Conservation (phyloP, 2,888 invertebrate species). For the Trissolcus brochymenae region DNA sequence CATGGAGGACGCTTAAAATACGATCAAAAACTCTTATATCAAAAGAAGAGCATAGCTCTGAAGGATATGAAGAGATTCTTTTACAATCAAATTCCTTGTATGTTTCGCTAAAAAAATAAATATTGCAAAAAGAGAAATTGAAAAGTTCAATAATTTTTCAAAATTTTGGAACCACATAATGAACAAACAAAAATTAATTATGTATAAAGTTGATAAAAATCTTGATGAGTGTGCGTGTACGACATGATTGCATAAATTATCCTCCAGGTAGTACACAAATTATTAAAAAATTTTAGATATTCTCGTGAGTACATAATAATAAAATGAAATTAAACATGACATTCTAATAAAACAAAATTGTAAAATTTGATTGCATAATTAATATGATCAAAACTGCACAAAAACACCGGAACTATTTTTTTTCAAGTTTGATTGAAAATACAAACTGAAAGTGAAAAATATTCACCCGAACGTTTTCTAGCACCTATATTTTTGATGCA, state of each 20-base stretch:
- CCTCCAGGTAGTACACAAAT: no score
- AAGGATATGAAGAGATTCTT: slow-evolving; percentile 14
- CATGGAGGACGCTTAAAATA: slow-evolving; percentile 40
- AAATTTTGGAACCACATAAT: not conserved
- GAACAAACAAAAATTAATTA: not conserved
- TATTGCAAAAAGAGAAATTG: not conserved
- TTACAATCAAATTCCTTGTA: slow-evolving; percentile 1
- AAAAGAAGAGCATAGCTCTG: slow-evolving; percentile 8
- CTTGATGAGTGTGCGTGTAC: no score
- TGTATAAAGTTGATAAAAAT: not conserved
- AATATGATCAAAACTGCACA: no score
- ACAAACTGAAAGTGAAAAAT: no score
- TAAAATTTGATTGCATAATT: no score
- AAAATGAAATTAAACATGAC: not conserved
- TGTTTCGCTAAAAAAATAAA: not conserved
- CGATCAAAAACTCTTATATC: slow-evolving; percentile 26
- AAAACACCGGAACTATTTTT: no score
- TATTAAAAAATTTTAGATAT: no score
- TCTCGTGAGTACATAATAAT: not conserved
- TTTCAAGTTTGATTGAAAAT: no score
- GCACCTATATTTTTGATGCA: no score
- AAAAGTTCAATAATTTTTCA: not conserved
- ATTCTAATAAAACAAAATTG: no score
- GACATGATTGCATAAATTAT: not conserved
- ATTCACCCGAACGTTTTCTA: no score